Base-by-base conservation (phyloP, 2,797 vertebrate species). In the Acanthiza pusilla region DNA sequence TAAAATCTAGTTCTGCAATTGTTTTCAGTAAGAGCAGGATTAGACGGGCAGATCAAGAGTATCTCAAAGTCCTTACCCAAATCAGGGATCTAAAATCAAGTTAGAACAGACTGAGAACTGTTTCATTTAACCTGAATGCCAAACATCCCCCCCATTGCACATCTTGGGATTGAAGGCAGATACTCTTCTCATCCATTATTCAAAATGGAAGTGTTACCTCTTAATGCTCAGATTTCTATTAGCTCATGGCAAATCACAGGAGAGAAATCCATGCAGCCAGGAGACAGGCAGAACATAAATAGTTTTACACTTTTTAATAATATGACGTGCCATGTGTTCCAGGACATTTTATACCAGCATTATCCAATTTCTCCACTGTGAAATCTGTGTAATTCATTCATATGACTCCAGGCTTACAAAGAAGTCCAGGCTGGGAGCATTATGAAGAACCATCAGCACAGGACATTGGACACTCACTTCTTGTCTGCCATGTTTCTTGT, bases 101-200 rank as follows among this genome's bases (percentile, higher is more conserved):
- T 74, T 34, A 79, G 55, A 60, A n/a, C 23, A 71, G 74, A 50
- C 22, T 50, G 67, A 60, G 17, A 85, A 42, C 21, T 18, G 30
- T 42, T 90, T 87, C 74, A 26, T 62, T 81, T 78, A 32, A 51
- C 22, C 26, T 42, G 58, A 75, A 73, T 36, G 43, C 47, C 57
- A 77, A 81, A 80, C 32, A 68, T 17, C 22, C 68, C 63, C 83
- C 36, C 40, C 65, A n/a, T 75, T 66, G 43, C 58, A 80, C 21
- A 16, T n/a, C 43, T 20, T 68, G 78, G 50, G 72, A 78, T 22
- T 78, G 91, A 88, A 89, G 84, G 66, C 68, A 85, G 82, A 72
- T 83, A 43, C 70, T 92, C 53, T 73, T 74, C 78, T 73, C 62
- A 89, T 88, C 26, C 51, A 88, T 96, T 92, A 96, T 95, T 93